These are phyloP conservation scores for Lanistes nyassanus DNA, from an alignment of 1,140 invertebrate species.

Conservation along the genomic window DNA sequence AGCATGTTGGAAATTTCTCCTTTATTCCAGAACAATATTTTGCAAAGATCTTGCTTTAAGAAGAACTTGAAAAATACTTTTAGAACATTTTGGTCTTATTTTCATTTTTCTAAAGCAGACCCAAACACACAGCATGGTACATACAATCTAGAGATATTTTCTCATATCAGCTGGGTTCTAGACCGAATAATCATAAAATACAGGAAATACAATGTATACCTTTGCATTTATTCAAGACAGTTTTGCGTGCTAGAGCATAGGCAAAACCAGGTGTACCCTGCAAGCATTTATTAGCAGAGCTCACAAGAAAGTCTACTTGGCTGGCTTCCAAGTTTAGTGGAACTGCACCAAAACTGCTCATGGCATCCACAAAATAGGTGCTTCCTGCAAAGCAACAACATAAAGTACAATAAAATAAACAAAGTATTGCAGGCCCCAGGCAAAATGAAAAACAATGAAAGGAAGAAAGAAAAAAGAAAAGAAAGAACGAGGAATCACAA, in stretches of 20 bases:
- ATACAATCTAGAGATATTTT: too few relatives aligned
- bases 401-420: conserved; percentile 13
- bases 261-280: conserved; percentile 71
- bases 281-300: conserved; percentile 71
- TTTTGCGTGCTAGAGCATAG: conserved; percentile 66
- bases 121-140: background rate
- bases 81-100: too few relatives aligned
- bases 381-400: conserved; percentile 46
- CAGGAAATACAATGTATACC: conserved; percentile 50
- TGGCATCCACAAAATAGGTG: conserved; percentile 70
- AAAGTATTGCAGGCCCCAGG: too few relatives aligned
- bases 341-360: conserved; percentile 71
- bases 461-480: too few relatives aligned
- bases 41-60: too few relatives aligned
- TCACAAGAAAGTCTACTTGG: conserved; percentile 67
- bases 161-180: too few relatives aligned
- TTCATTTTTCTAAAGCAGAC: conserved; percentile 16
- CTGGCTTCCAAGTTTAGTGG: conserved; percentile 59
- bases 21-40: too few relatives aligned
- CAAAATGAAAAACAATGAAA: too few relatives aligned
- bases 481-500: too few relatives aligned
- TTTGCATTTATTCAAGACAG: conserved; percentile 64
- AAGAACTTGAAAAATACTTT: too few relatives aligned
- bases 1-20: too few relatives aligned
- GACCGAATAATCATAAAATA: background rate